Percentiles rank a stretch among this genome's conserved stretches.
phyloP scores from a whole-genome alignment of 2,888 invertebrate genomes.

The Coelinius sp. region DNA sequence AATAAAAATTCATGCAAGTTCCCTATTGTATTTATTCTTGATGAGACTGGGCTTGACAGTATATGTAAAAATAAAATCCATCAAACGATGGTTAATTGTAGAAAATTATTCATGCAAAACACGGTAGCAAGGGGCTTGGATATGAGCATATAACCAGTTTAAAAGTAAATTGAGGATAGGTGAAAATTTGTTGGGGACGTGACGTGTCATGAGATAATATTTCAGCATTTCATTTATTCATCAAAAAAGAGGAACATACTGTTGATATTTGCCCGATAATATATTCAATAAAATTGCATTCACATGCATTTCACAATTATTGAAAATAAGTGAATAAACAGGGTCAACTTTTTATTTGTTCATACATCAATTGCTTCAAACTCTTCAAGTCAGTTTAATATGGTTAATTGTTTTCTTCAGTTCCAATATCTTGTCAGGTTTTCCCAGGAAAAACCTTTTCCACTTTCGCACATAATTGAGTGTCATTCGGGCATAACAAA shows the following conservation, averaged over 20 bases:
- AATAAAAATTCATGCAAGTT: no score
- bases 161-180: slow-evolving; percentile 2
- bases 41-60: slow-evolving; percentile 23
- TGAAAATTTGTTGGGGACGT: neutral
- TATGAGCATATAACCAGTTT: slow-evolving; percentile 38
- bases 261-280: neutral
- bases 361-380: no score
- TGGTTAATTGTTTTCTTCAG: neutral
- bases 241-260: neutral
- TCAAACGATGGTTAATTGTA: slow-evolving; percentile 44
- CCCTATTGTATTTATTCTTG: neutral
- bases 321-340: no score
- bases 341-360: no score
- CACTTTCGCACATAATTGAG: slow-evolving; percentile 63
- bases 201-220: neutral
- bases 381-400: no score
- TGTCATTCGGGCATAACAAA: slow-evolving; percentile 68
- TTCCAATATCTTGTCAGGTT: slow-evolving; percentile 49
- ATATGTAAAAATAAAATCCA: slow-evolving; percentile 33
- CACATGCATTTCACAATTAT: no score
- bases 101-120: slow-evolving; percentile 46
- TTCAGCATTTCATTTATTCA: neutral
- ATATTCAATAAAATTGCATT: no score
- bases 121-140: slow-evolving; percentile 13
- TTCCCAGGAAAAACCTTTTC: slow-evolving; percentile 56